Conservation (phyloP, 2,797 vertebrate genomes). For the Lepidocolaptes lacrymiger region DNA sequence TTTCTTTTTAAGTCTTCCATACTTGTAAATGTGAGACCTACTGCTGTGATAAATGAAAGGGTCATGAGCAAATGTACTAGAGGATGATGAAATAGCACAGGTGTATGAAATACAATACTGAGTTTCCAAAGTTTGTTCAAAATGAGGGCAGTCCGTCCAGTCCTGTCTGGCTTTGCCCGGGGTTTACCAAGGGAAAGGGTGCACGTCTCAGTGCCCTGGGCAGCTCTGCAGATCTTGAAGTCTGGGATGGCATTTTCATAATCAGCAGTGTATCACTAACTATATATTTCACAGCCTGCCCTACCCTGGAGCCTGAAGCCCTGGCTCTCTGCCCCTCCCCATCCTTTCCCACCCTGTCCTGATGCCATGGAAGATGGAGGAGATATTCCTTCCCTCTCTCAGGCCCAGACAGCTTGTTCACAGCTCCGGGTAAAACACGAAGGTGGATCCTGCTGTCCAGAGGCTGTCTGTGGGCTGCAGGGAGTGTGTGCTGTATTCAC, state of each 20-base stretch:
- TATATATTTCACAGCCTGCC: neutral
- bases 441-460: rapidly evolving
- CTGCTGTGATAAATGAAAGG: conserved; percentile 17
- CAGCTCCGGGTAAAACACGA: rapidly evolving
- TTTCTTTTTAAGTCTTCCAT: conserved; percentile 17
- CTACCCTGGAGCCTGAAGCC: neutral
- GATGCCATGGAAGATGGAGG: neutral
- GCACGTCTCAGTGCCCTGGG: rapidly evolving
- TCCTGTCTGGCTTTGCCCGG: neutral
- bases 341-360: rapidly evolving
- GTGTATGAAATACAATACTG: neutral
- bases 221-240: neutral
- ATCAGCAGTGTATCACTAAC: neutral
- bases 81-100: neutral
- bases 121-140: neutral
- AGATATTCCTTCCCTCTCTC: neutral
- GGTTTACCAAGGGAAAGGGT: neutral
- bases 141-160: neutral
- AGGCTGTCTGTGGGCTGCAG: neutral
- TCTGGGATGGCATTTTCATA: neutral
- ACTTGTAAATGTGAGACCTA: conserved; percentile 45
- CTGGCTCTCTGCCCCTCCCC: neutral
- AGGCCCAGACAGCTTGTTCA: neutral
- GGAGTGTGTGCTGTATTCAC: rapidly evolving
- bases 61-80: neutral